Percentiles rank a stretch among this genome's conserved stretches.
phyloP scores from a whole-genome alignment of 2,888 invertebrate species.

The Cantharis nigra region DNA sequence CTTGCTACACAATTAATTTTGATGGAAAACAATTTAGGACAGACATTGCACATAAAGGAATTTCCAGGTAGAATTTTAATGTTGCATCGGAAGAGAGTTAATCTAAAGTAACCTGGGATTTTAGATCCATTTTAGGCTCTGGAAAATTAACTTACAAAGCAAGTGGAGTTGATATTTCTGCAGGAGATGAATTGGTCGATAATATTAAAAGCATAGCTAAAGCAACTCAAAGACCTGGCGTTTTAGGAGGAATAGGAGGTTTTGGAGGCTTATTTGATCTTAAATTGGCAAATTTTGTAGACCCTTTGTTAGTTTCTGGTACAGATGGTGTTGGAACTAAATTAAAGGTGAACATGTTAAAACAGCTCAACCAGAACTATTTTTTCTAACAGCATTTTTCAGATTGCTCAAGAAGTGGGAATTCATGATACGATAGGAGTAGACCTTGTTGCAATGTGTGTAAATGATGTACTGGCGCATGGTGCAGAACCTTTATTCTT shows the following conservation, averaged over 20 bases:
- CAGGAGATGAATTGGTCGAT: constrained; percentile 85
- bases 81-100: not conserved
- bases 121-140: constrained; percentile 59
- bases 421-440: constrained; percentile 86
- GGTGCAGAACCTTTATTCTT: constrained; percentile 96
- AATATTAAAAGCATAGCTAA: constrained; percentile 82
- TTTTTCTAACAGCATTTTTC: constrained; percentile 45
- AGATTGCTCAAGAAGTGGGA: constrained; percentile 82
- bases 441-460: constrained; percentile 97
- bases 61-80: constrained; percentile 66
- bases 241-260: constrained; percentile 83
- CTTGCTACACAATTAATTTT: constrained; percentile 77
- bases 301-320: constrained; percentile 89
- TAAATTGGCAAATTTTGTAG: constrained; percentile 70
- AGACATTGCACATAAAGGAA: constrained; percentile 89
- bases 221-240: constrained; percentile 77
- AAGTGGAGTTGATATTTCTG: constrained; percentile 92
- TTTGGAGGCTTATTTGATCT: constrained; percentile 94
- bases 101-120: constrained; percentile 8
- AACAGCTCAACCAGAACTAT: not conserved
- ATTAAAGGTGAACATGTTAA: constrained; percentile 68
- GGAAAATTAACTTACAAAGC: constrained; percentile 83
- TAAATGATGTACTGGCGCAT: constrained; percentile 93
- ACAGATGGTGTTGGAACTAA: constrained; percentile 98
- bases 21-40: constrained; percentile 83